Evolutionary conservation across 2,797 vertebrate genomes (phyloP), one percentile per base, ranked within the genome.

Genomic region (Lithobates pipiens): DNA sequence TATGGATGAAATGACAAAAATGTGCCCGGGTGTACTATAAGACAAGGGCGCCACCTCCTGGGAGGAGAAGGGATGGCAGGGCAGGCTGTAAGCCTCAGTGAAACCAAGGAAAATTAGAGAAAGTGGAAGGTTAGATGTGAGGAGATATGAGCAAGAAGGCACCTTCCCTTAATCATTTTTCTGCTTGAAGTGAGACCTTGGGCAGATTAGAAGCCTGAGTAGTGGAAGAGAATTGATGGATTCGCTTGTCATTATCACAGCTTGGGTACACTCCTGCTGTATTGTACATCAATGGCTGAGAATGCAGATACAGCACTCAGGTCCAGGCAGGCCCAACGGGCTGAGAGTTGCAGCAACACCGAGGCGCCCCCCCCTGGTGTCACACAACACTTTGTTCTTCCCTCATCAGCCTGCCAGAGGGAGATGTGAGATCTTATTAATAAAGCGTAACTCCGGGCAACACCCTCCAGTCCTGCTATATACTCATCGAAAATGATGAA

Each of bases 71-170:
- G 16, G 34, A 72, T 10, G 15, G 44, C 82, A 32, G 27, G 16
- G 32, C n/a, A 82, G 16, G 50, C 80, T 70, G 9, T 6, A 18
- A 54, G 42, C 21, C 10, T 34, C 83, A 79, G n/a, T 78, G 68
- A 84, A 29, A 72, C 83, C 65, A 69, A 25, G 32, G 75, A 46
- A 63, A 84, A 84, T 72, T 72, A 69, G 54, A 29, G 76, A 63
- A 72, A 65, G 67, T 77, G 71, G 34, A 50, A 79, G 76, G 68
- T 79, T 78, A 79, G 79, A 79, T 85, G 68, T 85, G 83, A 79
- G 39, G 21, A 36, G 69, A 73, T 61, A 65, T 23, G 76, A 73
- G 76, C 83, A 78, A 32, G 36, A 79, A 79, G 65, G 65, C 13
- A 61, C 15, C 76, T 50, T 44, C 13, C 69, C 75, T 65, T 65